phyloP scores from a whole-genome alignment of 2,888 invertebrate species.

The Pseudoips prasinana region DNA sequence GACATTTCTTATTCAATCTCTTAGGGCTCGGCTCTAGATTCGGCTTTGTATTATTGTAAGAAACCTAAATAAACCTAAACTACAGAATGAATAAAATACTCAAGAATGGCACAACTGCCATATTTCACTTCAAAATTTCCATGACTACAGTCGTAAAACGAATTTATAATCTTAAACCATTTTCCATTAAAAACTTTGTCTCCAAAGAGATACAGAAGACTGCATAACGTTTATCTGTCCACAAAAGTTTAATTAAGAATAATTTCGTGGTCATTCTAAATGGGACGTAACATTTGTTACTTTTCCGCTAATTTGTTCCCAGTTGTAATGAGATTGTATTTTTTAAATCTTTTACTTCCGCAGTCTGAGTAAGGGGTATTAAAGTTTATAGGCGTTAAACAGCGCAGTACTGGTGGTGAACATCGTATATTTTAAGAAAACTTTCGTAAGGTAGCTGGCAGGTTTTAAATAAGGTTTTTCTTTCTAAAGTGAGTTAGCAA shows the following conservation, averaged over 20 bases:
- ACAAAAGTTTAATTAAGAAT: constrained; percentile 38
- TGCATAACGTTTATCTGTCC: constrained; percentile 24
- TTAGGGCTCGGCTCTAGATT: no score
- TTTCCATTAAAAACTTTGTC: constrained; percentile 41
- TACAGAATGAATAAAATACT: no score
- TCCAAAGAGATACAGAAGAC: neutral
- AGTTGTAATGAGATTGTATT: constrained; percentile 15
- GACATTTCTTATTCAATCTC: no score
- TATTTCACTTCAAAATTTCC: constrained; percentile 19
- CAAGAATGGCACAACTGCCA: constrained; percentile 14
- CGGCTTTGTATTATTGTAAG: no score
- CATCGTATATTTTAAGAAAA: no score
- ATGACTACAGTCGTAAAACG: constrained; percentile 35
- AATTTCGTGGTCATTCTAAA: constrained; percentile 27
- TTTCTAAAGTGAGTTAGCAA: no score
- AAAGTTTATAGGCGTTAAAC: no score
- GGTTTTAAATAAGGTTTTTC: no score
- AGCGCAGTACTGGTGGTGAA: neutral
- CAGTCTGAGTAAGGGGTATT: no score
- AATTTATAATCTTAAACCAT: constrained; percentile 44
- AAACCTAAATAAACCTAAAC: no score
- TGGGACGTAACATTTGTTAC: constrained; percentile 13
- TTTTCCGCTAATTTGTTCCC: constrained; percentile 17
- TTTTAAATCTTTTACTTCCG: constrained; percentile 7
- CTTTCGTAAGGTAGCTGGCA: no score